These are phyloP conservation scores for Aphelinus certus DNA, from an alignment of 1,140 invertebrate species.

Conservation along the genomic window DNA sequence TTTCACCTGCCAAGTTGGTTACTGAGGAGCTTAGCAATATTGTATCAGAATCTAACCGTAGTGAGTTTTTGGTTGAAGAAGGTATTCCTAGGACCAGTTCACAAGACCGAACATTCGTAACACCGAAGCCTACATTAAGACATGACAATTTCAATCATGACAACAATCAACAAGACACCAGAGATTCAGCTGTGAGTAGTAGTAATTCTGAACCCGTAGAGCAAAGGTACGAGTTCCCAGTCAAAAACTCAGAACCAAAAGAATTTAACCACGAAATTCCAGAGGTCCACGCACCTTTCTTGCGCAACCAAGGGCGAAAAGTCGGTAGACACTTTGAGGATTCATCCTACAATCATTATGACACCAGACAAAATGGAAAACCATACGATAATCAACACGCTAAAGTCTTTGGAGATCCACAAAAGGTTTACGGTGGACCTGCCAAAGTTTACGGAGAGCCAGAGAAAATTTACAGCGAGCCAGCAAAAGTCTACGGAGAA, in stretches of 20 bases:
- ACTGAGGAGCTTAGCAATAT: conserved; percentile 66
- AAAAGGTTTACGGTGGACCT: conserved; percentile 68
- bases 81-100: conserved; percentile 62
- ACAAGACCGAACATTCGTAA: conserved; percentile 50
- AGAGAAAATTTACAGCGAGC: conserved; percentile 71
- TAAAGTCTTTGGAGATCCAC: conserved; percentile 52
- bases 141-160: conserved; percentile 1
- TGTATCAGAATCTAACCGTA: conserved; percentile 66
- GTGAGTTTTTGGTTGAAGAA: conserved; percentile 69
- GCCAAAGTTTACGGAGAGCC: conserved; percentile 69
- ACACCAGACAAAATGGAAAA: conserved; percentile 54
- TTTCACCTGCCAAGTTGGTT: conserved; percentile 51
- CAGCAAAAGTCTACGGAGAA: conserved; percentile 71
- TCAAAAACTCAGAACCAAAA: conserved; percentile 49
- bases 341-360: conserved; percentile 65
- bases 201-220: conserved; percentile 53
- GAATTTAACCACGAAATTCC: conserved; percentile 49
- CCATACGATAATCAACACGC: conserved; percentile 54
- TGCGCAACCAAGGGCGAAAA: conserved; percentile 56
- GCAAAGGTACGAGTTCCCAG: conserved; percentile 54
- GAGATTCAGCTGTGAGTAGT: conserved; percentile 51
- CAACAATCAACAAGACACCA: conserved; percentile 24
- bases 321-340: conserved; percentile 60
- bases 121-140: conserved; percentile 44
- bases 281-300: conserved; percentile 46